Evolutionary conservation across 2,113 vertebrate genomes (phyloP), one percentile per base, ranked within the genome.

Genomic region (Notarius lentiginosus): DNA sequence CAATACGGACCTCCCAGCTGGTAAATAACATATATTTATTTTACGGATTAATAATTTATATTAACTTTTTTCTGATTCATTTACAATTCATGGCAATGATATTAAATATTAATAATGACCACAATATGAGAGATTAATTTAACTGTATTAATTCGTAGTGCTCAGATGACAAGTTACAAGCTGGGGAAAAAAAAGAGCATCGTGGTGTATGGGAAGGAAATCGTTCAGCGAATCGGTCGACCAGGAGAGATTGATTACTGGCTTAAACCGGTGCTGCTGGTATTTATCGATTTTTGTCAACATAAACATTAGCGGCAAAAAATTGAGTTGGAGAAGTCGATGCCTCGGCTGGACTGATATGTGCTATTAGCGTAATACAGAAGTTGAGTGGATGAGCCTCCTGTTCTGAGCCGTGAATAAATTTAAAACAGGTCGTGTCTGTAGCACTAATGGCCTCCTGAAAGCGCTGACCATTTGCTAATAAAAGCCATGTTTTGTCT

Each of bases 401-500:
- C 60, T 53, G 4, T 30, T 14, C 58, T 79, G 61, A 85, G 75
- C 61, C 41, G 49, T 60, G 58, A 87, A 86, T 87, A 56, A 87
- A 82, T 51, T 27, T 41, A 68, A 15, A 24, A n/a, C n/a, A 2
- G 30, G 49, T 51, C n/a, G 18, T 34, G 5, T 30, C 75, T 6
- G 18, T 56, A 22, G 80, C 30, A 30, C 81, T 77, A 82, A 89
- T 89, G 88, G 86, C 70, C 58, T 89, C 79, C 80, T 22, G 68
- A 53, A 56, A 76, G 49, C 61, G 30, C 34, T 12, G 49, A 63
- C 34, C 30, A 30, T 61, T 61, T 80, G 76, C 61, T 24, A 84
- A 87, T 79, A 87, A 79, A 58, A 79, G 76, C 63, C 3, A 12
- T 66, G 76, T 66, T 68, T 20, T 27, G 58, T 84, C 79, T 65